Evolutionary conservation across 2,888 invertebrate species (phyloP).

Genomic region (Lydus trimaculatus): DNA sequence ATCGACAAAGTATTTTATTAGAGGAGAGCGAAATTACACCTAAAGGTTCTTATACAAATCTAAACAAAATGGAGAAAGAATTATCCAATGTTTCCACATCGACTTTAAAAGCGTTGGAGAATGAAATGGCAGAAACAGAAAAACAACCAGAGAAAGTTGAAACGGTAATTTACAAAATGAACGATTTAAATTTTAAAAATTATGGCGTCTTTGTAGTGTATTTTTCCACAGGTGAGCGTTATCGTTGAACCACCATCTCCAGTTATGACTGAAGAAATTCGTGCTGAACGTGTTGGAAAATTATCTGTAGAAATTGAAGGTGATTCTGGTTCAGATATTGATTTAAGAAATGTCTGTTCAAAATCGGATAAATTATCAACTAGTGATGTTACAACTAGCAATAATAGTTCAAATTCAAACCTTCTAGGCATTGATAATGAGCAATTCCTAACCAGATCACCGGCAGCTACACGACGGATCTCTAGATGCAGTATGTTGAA

Average conservation of each 20-base stretch:
- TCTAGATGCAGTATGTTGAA: constrained; percentile 91
- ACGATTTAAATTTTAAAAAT: background rate
- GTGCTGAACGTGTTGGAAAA: constrained; percentile 51
- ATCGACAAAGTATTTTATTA: constrained; percentile 53
- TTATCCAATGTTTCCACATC: constrained; percentile 50
- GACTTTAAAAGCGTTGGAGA: constrained; percentile 45
- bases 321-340: constrained; percentile 52
- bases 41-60: constrained; percentile 44
- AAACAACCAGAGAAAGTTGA: constrained; percentile 34
- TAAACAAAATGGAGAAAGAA: constrained; percentile 57
- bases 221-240: constrained; percentile 73
- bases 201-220: constrained; percentile 40
- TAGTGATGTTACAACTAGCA: constrained; percentile 54
- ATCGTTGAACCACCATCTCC: constrained; percentile 80
- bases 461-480: constrained; percentile 87
- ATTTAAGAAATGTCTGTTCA: constrained; percentile 51
- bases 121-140: constrained; percentile 34
- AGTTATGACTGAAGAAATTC: constrained; percentile 65
- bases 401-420: constrained; percentile 67
- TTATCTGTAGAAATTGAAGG: constrained; percentile 53
- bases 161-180: constrained; percentile 29
- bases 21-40: constrained; percentile 55
- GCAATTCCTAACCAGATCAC: constrained; percentile 75
- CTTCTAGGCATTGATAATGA: constrained; percentile 69
- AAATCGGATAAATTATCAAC: constrained; percentile 54